A percentile compares a stretch with the other conserved stretches of the same genome.
Conservation (phyloP, 2,888 invertebrate genomes). For the Pelosia muscerda region DNA sequence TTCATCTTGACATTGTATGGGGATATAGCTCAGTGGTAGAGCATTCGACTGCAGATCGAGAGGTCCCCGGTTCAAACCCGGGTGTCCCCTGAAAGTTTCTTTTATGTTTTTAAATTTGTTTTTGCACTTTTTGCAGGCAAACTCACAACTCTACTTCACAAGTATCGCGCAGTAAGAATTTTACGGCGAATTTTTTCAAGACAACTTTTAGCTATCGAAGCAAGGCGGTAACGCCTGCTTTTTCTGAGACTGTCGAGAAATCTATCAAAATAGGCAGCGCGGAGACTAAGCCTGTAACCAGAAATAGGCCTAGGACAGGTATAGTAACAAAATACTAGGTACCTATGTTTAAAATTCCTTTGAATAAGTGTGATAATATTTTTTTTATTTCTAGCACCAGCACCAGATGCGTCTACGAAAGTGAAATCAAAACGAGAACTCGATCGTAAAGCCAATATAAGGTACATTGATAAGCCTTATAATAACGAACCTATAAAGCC, state of each 20-base stretch:
- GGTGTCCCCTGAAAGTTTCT: constrained; percentile 76
- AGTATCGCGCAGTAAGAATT: constrained; percentile 60
- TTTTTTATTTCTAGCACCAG: constrained; percentile 52
- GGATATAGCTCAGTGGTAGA: constrained; percentile 87
- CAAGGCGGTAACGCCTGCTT: constrained; percentile 76
- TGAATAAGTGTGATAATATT: neutral
- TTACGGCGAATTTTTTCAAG: constrained; percentile 81
- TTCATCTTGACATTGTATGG: constrained; percentile 47
- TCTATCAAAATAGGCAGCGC: constrained; percentile 84
- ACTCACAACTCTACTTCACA: constrained; percentile 51
- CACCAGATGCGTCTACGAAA: constrained; percentile 59
- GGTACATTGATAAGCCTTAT: constrained; percentile 59
- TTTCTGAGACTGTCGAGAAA: constrained; percentile 66
- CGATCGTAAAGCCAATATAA: constrained; percentile 63
- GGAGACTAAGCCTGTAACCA: constrained; percentile 83
- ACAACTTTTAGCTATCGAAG: constrained; percentile 82
- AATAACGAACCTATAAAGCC: constrained; percentile 68
- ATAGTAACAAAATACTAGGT: constrained; percentile 25
- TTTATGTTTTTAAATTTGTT: constrained; percentile 23
- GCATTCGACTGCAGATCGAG: constrained; percentile 87
- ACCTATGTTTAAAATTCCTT: neutral
- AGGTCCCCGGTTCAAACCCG: constrained; percentile 87
- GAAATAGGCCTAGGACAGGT: constrained; percentile 83
- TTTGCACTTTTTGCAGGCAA: constrained; percentile 59
- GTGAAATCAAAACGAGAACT: constrained; percentile 60